Conservation (phyloP, 2,797 vertebrate species). For the Streptopelia turtur region DNA sequence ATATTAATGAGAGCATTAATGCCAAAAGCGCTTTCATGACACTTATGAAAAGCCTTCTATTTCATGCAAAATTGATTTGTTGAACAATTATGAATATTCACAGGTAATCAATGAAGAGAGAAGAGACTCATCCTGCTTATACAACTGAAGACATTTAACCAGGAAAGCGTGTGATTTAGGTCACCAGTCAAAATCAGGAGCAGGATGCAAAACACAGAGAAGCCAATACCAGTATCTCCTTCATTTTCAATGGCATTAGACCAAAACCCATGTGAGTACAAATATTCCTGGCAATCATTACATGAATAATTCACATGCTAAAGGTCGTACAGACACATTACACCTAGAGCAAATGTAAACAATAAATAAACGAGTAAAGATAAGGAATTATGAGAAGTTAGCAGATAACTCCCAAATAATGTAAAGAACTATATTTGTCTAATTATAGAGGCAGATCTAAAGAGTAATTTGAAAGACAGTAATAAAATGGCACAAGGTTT, state of each 20-base stretch:
- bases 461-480: neutral
- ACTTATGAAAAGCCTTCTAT: slow-evolving; percentile 9
- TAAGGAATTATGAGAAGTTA: neutral
- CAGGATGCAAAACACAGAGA: neutral
- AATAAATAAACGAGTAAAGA: neutral
- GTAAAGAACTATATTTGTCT: neutral
- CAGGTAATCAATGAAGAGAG: neutral
- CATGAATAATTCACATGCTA: neutral
- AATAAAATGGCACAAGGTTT: neutral
- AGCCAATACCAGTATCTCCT: neutral
- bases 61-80: slow-evolving; percentile 18
- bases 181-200: neutral
- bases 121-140: neutral
- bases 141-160: neutral
- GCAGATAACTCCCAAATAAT: neutral
- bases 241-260: neutral
- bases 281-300: neutral
- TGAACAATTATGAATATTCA: slow-evolving; percentile 43
- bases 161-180: neutral
- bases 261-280: neutral
- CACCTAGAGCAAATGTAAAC: neutral
- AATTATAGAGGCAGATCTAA: neutral
- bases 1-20: neutral
- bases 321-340: neutral
- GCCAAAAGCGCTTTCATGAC: neutral